Conservation (phyloP, 2,888 invertebrate species). For the Lomographa bimaculata region DNA sequence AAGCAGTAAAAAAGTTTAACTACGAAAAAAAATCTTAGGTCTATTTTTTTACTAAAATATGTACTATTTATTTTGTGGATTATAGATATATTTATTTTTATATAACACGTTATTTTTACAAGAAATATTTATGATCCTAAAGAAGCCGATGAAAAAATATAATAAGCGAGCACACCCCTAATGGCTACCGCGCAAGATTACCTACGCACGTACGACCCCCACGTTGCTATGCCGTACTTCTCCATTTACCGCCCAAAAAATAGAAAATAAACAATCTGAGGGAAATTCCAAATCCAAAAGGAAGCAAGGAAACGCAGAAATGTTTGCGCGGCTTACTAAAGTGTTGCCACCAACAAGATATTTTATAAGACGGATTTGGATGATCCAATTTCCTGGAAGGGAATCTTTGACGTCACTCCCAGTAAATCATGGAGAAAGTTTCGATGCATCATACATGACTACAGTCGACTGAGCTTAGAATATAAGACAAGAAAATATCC, state of each 20-base stretch:
- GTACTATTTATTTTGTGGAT: no score
- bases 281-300: conserved; percentile 4
- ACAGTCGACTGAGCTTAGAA: neutral
- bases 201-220: no score
- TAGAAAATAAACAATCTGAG: conserved; percentile 15
- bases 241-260: conserved; percentile 3
- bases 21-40: no score
- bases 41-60: no score
- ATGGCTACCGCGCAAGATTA: no score
- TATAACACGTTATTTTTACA: no score
- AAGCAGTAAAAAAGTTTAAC: no score
- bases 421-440: conserved; percentile 39
- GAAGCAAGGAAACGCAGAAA: conserved; percentile 8
- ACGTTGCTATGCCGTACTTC: no score
- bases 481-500: conserved; percentile 1
- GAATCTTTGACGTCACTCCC: conserved; percentile 39
- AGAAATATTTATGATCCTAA: no score
- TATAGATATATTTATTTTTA: no score
- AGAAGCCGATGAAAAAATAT: no score
- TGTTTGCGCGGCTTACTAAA: conserved; percentile 13
- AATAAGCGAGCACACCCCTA: no score
- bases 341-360: conserved; percentile 30
- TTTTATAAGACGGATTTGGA: conserved; percentile 35
- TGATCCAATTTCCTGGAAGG: conserved; percentile 38
- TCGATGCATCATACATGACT: conserved; percentile 41